Base-by-base conservation (phyloP, 2,797 vertebrate genomes). In the Aythya fuligula region DNA sequence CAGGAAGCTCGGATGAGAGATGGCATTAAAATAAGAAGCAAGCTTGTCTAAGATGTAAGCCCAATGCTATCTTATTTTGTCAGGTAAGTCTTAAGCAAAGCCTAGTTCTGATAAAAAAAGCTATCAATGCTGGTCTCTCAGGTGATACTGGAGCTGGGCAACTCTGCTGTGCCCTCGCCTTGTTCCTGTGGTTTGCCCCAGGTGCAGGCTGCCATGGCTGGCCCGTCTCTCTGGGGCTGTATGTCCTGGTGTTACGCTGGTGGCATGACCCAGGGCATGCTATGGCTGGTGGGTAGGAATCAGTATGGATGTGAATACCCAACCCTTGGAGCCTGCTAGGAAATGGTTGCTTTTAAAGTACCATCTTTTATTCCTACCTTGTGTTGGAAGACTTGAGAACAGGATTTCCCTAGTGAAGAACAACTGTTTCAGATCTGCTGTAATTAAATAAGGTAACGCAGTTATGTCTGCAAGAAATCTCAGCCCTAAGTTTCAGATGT, bases 101-200 rank as follows among this genome's bases (percentile, higher is more conserved):
- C 13, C 36, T 36, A 1, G 13, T 64, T 72, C 43, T 89, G 81
- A 77, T 39, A 10, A 57, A 28, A 57, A 28, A 77, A 56, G 41
- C 5, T 36, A 14, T 12, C 56, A 8, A 2, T 0, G 1, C n/a
- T 54, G n/a, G 36, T 49, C 20, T 11, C 53, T 54, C 13, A n/a
- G 72, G 13, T 56, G 8, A 13, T 1, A 7, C 9, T 28, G 13
- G 53, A 24, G 36, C 22, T 0, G 1, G 56, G n/a, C 28, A 13
- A 25, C 11, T 11, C 6, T 0, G 1, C 30, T 11, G 34, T 54
- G 54, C 53, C 0, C 60, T 2, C 3, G 24, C 24, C 41, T 21
- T 8, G 67, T 11, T 43, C 39, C 30, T 3, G 2, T 15, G 8
- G 47, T n/a, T 34, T 21, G 45, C 43, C 43, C 22, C 4, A 6